A percentile compares a stretch with the other conserved stretches of the same genome.
Evolutionary conservation across 2,888 invertebrate species (phyloP).

Genomic region (Ophioninae sp.): DNA sequence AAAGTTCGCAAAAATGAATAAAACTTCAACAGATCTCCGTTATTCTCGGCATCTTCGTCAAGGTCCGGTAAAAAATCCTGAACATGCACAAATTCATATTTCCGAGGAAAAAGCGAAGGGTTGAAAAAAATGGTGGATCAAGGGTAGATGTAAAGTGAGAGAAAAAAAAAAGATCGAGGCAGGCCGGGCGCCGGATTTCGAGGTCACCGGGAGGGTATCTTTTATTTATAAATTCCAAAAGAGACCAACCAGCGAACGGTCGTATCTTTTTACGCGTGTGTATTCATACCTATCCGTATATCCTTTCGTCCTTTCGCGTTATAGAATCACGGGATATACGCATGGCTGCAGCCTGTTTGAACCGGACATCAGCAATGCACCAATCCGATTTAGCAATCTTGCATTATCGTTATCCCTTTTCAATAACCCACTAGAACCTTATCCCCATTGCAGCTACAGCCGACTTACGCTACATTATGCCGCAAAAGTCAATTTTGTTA

Average conservation of each 20-base stretch:
- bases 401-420: neutral
- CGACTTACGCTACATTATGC: too few species aligned
- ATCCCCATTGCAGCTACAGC: too few species aligned
- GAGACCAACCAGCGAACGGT: slow-evolving; percentile 23
- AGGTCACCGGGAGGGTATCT: slow-evolving; percentile 39
- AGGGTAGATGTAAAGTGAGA: slow-evolving; percentile 16
- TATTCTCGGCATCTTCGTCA: slow-evolving; percentile 9
- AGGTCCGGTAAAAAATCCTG: slow-evolving; percentile 11
- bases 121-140: slow-evolving; percentile 13
- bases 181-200: slow-evolving; percentile 1
- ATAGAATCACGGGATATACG: neutral
- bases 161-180: slow-evolving; percentile 1
- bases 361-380: neutral
- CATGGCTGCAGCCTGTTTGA: neutral
- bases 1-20: neutral
- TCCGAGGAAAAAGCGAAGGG: slow-evolving; percentile 15
- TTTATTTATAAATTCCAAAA: slow-evolving; percentile 57
- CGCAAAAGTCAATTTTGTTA: too few species aligned
- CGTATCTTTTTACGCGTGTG: neutral
- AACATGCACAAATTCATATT: slow-evolving; percentile 15
- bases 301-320: neutral
- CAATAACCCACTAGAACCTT: too few species aligned
- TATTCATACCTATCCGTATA: neutral
- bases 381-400: neutral
- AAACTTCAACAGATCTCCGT: slow-evolving; percentile 9